These are phyloP conservation scores for Aphaenogaster rudis DNA, from an alignment of 1,140 invertebrate genomes.

Conservation along the genomic window DNA sequence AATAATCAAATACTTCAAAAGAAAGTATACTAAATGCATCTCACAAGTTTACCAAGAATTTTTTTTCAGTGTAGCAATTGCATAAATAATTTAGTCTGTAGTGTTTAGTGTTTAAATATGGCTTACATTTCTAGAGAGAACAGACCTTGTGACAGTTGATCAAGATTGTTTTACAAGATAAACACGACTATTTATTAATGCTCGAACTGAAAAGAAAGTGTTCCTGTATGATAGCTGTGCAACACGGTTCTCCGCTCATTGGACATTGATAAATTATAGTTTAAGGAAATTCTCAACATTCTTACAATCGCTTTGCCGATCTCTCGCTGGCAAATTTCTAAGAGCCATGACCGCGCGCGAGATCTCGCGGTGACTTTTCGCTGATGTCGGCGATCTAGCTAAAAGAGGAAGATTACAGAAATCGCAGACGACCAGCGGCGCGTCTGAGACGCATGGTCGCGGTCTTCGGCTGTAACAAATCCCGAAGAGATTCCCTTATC, in stretches of 20 bases:
- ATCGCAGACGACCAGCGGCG: conserved; percentile 40
- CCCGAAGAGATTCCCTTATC: conserved; percentile 49
- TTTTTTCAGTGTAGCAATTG: too few species aligned
- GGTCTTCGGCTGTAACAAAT: conserved; percentile 47
- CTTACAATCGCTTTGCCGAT: conserved; percentile 27
- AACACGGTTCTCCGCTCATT: neutral
- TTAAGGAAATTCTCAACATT: conserved; percentile 45
- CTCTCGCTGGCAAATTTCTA: conserved; percentile 61
- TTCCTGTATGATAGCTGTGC: neutral
- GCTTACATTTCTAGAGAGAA: neutral
- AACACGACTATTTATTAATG: neutral
- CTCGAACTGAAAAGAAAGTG: neutral
- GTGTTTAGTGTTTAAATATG: neutral
- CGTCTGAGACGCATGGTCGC: conserved; percentile 23
- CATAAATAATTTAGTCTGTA: neutral
- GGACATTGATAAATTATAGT: conserved; percentile 26
- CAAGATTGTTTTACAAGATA: neutral
- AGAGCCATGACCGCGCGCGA: conserved; percentile 56
- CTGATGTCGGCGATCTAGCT: conserved; percentile 56
- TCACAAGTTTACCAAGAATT: too few species aligned
- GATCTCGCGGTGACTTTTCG: conserved; percentile 46
- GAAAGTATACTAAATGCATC: too few species aligned
- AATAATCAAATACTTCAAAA: too few species aligned
- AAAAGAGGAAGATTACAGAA: conserved; percentile 59
- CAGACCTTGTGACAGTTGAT: neutral